phyloP scores from a whole-genome alignment of 2,888 invertebrate genomes.

The Sinodicranocentrus sp. region DNA sequence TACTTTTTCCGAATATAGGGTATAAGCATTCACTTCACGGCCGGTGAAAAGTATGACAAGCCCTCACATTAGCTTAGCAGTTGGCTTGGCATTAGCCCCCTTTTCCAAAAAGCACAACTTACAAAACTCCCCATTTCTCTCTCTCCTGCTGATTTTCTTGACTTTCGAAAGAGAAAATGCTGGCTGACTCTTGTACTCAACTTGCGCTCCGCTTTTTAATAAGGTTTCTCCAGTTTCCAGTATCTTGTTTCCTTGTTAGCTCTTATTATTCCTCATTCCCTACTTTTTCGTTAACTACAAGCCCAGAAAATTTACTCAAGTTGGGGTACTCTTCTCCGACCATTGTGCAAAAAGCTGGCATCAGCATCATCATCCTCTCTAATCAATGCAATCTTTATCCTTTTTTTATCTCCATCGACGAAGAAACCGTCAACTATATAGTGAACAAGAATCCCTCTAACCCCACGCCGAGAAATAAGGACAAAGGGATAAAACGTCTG shows the following conservation, averaged over 20 bases:
- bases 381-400: neutral
- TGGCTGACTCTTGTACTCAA: neutral
- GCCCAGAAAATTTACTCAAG: neutral
- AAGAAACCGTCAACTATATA: too few species aligned
- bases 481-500: too few species aligned
- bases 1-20: constrained; percentile 12
- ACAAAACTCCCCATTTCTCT: neutral
- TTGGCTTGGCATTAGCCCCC: constrained; percentile 30
- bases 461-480: too few species aligned
- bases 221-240: neutral
- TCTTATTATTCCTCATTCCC: neutral
- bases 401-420: neutral
- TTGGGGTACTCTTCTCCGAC: neutral
- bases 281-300: neutral
- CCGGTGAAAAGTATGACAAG: constrained; percentile 46
- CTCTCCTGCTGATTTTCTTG: constrained; percentile 27
- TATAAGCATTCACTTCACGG: constrained; percentile 35
- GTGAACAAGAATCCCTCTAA: too few species aligned
- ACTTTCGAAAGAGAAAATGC: constrained; percentile 11
- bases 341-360: neutral
- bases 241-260: constrained; percentile 4
- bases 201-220: neutral
- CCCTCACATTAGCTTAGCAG: constrained; percentile 49
- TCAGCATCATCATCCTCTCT: neutral
- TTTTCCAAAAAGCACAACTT: constrained; percentile 6